phyloP scores from a whole-genome alignment of 1,140 invertebrate genomes.

The Drosophila kohkoa region DNA sequence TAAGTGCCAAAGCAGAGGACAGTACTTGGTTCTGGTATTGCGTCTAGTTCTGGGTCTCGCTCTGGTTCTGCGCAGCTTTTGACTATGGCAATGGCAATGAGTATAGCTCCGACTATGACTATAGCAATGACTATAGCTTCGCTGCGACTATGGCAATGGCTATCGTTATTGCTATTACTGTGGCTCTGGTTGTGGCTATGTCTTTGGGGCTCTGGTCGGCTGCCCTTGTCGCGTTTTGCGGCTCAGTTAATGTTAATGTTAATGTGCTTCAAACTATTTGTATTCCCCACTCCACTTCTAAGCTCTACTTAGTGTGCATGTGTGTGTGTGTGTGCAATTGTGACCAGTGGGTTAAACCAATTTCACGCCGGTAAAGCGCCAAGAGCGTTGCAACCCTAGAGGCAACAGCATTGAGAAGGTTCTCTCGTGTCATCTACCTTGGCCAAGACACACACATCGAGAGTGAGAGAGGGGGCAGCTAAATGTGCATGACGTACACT shows the following conservation, averaged over 20 bases:
- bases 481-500: slow-evolving; percentile 80
- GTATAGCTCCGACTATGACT: slow-evolving; percentile 28
- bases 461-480: slow-evolving; percentile 26
- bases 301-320: neutral
- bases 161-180: neutral
- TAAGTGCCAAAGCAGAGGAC: slow-evolving; percentile 45
- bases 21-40: slow-evolving; percentile 26
- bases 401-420: slow-evolving; percentile 55
- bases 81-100: slow-evolving; percentile 14
- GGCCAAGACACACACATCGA: slow-evolving; percentile 16
- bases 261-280: slow-evolving; percentile 74
- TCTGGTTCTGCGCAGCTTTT: neutral
- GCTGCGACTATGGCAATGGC: neutral
- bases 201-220: slow-evolving; percentile 34
- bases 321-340: slow-evolving; percentile 69
- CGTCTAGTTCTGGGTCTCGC: slow-evolving; percentile 20
- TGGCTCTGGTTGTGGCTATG: slow-evolving; percentile 19
- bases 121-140: slow-evolving; percentile 18
- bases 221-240: slow-evolving; percentile 75
- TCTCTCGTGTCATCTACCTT: slow-evolving; percentile 70
- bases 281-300: slow-evolving; percentile 33
- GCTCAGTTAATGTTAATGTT: slow-evolving; percentile 79
- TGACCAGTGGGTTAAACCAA: slow-evolving; percentile 84
- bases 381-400: slow-evolving; percentile 73
- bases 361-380: slow-evolving; percentile 83